These are phyloP conservation scores for Dyspetes luteomarginatus DNA, from an alignment of 2,888 invertebrate species.

Conservation along the genomic window DNA sequence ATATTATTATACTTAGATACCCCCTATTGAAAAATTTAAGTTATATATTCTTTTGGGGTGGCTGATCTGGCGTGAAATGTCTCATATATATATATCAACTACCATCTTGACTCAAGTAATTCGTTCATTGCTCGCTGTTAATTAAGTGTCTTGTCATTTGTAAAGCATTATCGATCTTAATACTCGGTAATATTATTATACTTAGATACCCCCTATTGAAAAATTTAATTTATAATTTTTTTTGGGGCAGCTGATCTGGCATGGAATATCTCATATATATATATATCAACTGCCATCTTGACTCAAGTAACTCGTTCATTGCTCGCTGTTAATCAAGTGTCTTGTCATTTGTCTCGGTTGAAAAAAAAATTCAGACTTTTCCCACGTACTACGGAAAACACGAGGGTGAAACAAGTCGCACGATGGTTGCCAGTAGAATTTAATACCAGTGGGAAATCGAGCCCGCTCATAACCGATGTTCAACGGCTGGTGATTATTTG, in stretches of 20 bases:
- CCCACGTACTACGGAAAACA: neutral
- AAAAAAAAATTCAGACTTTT: neutral
- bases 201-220: too few species aligned
- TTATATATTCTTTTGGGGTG: too few species aligned
- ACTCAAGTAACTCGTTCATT: neutral
- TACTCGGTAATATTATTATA: too few species aligned
- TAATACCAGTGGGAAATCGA: slow-evolving; percentile 71
- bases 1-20: too few species aligned
- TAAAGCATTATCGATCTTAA: too few species aligned
- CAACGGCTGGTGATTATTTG: slow-evolving; percentile 69
- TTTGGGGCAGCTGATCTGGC: too few species aligned
- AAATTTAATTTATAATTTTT: too few species aligned
- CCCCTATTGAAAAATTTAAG: too few species aligned
- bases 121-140: neutral
- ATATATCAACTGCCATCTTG: neutral
- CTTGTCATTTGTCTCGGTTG: neutral
- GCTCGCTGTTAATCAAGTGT: neutral
- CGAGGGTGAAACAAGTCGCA: neutral
- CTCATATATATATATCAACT: too few species aligned
- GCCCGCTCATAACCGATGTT: slow-evolving; percentile 58
- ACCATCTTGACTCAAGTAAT: neutral
- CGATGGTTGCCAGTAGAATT: slow-evolving; percentile 47
- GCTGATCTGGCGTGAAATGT: too few species aligned
- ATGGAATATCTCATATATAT: too few species aligned
- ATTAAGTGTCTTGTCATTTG: too few species aligned